Evolutionary conservation across 1,140 invertebrate genomes (phyloP).

Genomic region (Tribolium castaneum): DNA sequence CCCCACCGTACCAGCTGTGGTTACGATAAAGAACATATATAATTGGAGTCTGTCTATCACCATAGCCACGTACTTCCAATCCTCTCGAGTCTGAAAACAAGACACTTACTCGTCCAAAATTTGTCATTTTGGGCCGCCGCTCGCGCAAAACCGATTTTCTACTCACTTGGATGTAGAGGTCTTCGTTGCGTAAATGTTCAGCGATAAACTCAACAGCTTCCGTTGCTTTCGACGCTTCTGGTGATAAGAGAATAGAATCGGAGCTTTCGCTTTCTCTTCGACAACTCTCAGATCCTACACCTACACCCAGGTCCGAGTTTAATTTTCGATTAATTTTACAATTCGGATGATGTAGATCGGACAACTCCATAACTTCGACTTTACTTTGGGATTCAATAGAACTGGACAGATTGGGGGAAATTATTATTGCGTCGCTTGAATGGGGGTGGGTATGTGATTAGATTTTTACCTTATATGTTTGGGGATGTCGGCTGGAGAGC

Average conservation of each 20-base stretch:
- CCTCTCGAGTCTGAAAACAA: slow-evolving; percentile 88
- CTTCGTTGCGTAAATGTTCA: slow-evolving; percentile 96
- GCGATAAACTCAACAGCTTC: slow-evolving; percentile 98
- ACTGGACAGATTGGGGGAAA: slow-evolving; percentile 49
- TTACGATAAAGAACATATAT: slow-evolving; percentile 97
- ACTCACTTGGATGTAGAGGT: slow-evolving; percentile 94
- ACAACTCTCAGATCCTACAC: slow-evolving; percentile 70
- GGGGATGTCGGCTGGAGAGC: slow-evolving; percentile 82
- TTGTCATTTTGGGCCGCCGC: too few relatives aligned
- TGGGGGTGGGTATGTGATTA: neutral
- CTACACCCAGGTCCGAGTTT: slow-evolving; percentile 74
- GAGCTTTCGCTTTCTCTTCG: slow-evolving; percentile 90
- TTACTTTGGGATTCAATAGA: slow-evolving; percentile 73
- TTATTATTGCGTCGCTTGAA: neutral
- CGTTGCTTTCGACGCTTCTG: slow-evolving; percentile 94
- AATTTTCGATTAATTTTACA: slow-evolving; percentile 92
- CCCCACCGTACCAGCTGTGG: slow-evolving; percentile 91
- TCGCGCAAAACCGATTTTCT: neutral
- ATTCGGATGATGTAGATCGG: slow-evolving; percentile 94
- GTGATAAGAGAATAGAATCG: slow-evolving; percentile 88
- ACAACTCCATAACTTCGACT: slow-evolving; percentile 93
- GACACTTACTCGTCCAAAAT: too few relatives aligned
- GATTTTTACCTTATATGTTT: slow-evolving; percentile 76
- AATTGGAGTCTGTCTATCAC: slow-evolving; percentile 97
- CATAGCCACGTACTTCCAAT: slow-evolving; percentile 99